Evolutionary conservation across 2,888 invertebrate species (phyloP), one percentile per base, ranked within the genome.

Genomic region (Ophion ellenae): DNA sequence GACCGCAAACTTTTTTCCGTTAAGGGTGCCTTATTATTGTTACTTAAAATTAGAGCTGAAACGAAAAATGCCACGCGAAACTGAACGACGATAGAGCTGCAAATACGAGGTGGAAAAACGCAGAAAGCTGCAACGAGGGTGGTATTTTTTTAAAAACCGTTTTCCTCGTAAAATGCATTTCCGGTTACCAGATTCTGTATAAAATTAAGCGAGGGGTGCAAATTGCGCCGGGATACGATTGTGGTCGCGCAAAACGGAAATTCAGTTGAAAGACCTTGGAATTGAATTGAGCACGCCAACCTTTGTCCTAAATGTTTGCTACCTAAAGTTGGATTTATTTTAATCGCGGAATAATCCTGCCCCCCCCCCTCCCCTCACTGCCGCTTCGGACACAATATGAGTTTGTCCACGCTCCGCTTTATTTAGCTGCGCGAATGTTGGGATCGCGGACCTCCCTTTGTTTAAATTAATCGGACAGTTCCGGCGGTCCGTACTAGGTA

Each of bases 391-490:
- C 2, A 20, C 20, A 61, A 74, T 61, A 24, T 45, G 7, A n/a
- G 20, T 17, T 10, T 20, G 61, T 61, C 32, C 32, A 57, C 28
- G 0, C 17, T 61, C 11, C 66, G 40, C 14, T 17, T 59, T 53
- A 74, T 66, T 74, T 69, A 32, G 64, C 45, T 40, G 57, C 36
- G 47, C 9, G 45, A 75, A 59, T 32, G 67, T 67, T 57, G 10
- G 57, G 57, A 59, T 67, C 17, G 45, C 40, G 47, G 66, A 40
- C 11, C 7, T 75, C 69, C 57, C 61, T 24, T 75, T 69, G 67
- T 59, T 69, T 20, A 24, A 40, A 61, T 61, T 81, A 75, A 64
- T 61, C 74, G 32, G 74, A 66, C 67, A 32, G 2, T 57, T 57
- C 45, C 5, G 45, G 4, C 6, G 24, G n/a, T 28, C 24, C 77